Evolutionary conservation across 1,140 invertebrate species (phyloP), one percentile per base, ranked within the genome.

Genomic region (fruit fly (Drosophila melanogaster)): DNA sequence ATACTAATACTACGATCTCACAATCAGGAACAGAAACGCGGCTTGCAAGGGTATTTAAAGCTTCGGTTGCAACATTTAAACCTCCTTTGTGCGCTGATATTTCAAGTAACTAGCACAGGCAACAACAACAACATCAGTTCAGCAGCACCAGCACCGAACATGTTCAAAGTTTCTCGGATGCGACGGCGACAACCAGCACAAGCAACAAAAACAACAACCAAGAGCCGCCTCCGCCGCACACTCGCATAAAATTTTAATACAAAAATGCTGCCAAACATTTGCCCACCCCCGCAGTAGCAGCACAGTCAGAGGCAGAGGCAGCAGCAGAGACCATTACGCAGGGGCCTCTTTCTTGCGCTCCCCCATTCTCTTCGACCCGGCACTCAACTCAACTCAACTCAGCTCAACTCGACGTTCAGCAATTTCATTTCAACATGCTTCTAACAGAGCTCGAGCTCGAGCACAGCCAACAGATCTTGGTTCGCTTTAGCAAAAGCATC

Each of bases 381-480:
- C 81, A 84, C 77, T 85, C 72, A 54, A 75, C 70, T 59, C 61
- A 57, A 49, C 49, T 49, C 64, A 50, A 26, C 46, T 40, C 37
- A 38, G 37, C 37, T 38, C 37, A 38, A 14, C 37, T 12, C 38
- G 62, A 69, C 77, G 81, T 86, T 78, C 78, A 87, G 61, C 65
- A 87, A 87, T 87, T 86, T 76, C 81, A 83, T 87, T 87, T 87
- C 83, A 87, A 87, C 83, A 87, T 87, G 83, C 79, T 89, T 77
- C 75, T 77, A 86, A 65, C 81, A 87, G 80, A 77, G 77, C 77
- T 37, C 14, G 54, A 65, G 56, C 61, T 54, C 55, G 22, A n/a
- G 46, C 46, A n/a, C 24, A 47, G 33, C 66, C 72, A 69, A 69
- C 83, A 87, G 83, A 86, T 86, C 81, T 85, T 80, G 75, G 67